Percentiles rank a stretch among this genome's conserved stretches.
Conservation (phyloP, 1,140 invertebrate species). For the Aricia agestis region DNA sequence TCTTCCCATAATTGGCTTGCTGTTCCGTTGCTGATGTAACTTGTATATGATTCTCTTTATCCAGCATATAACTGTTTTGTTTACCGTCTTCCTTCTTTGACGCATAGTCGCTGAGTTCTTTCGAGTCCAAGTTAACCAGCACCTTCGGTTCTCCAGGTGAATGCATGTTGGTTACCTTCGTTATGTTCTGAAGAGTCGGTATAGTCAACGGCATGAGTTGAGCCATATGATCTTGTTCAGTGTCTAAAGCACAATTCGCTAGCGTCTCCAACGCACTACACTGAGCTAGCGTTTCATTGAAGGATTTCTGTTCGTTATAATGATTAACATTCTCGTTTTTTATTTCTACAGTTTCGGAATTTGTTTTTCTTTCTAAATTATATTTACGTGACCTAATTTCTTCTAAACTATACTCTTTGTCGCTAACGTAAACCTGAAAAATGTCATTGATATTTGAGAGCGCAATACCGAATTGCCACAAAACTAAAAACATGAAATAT, state of each 20-base stretch:
- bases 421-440: conserved; percentile 78
- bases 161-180: conserved; percentile 67
- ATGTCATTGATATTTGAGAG: conserved; percentile 5
- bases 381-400: conserved; percentile 78
- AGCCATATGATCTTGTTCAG: conserved; percentile 65
- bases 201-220: conserved; percentile 64
- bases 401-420: conserved; percentile 81
- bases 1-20: conserved; percentile 49
- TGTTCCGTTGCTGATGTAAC: conserved; percentile 36
- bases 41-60: conserved; percentile 56
- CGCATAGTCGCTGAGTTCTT: conserved; percentile 63
- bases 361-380: conserved; percentile 49
- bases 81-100: conserved; percentile 56
- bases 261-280: conserved; percentile 69
- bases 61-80: conserved; percentile 33
- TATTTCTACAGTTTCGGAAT: conserved; percentile 43
- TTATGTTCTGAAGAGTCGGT: conserved; percentile 64
- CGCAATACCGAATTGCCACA: too few relatives aligned
- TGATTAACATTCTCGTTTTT: conserved; percentile 36
- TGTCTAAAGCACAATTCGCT: conserved; percentile 67
- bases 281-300: conserved; percentile 60
- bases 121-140: conserved; percentile 65
- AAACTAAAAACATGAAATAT: too few relatives aligned
- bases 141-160: conserved; percentile 68
- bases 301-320: conserved; percentile 38